Percentiles rank a stretch among this genome's conserved stretches.
phyloP scores from a whole-genome alignment of 1,140 invertebrate species.

The Neodiprion fabricii region DNA sequence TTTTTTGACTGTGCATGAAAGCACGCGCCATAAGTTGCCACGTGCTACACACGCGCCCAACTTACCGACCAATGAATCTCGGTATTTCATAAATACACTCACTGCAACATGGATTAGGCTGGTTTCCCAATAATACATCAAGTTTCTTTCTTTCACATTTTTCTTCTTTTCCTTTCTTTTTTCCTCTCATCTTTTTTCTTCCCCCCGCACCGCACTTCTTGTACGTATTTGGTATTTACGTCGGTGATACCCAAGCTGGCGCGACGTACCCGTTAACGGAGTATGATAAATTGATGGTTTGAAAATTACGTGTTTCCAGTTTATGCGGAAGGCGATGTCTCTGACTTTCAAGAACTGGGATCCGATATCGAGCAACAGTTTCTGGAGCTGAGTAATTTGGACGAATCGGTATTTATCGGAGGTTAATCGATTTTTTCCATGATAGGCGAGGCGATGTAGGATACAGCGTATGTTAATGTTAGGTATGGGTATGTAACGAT shows the following conservation, averaged over 20 bases:
- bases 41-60: conserved; percentile 44
- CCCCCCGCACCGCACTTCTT: too few relatives aligned
- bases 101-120: too few relatives aligned
- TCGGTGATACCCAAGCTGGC: neutral
- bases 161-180: too few relatives aligned
- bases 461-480: too few relatives aligned
- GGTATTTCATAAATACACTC: conserved; percentile 6
- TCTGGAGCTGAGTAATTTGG: conserved; percentile 52
- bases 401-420: conserved; percentile 54
- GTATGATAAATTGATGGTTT: neutral
- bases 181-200: too few relatives aligned
- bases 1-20: conserved; percentile 44
- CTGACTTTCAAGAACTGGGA: conserved; percentile 55
- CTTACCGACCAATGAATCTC: conserved; percentile 39
- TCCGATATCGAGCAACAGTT: conserved; percentile 58
- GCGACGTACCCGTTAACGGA: too few relatives aligned
- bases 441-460: neutral
- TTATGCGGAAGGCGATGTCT: conserved; percentile 44
- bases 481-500: too few relatives aligned
- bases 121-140: too few relatives aligned
- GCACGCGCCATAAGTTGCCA: conserved; percentile 44
- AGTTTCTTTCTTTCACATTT: too few relatives aligned
- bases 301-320: conserved; percentile 35
- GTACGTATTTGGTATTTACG: neutral
- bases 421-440: conserved; percentile 29